These are phyloP conservation scores for Mystacornis crossleyi DNA, from an alignment of 2,113 vertebrate species.

Conservation along the genomic window DNA sequence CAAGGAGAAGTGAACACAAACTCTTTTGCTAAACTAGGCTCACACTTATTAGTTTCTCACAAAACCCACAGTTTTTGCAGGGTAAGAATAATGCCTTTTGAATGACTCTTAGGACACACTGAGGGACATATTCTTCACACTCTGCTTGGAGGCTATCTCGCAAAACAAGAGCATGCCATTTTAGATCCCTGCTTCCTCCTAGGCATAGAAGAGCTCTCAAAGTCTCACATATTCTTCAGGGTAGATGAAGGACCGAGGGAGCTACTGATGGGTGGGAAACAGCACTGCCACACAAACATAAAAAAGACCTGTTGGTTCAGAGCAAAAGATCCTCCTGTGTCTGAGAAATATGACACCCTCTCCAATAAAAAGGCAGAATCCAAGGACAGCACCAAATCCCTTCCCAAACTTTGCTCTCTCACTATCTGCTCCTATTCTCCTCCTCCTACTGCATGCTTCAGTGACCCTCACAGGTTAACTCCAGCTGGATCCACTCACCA, in stretches of 20 bases:
- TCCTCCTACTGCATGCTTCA: not conserved
- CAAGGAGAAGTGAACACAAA: not conserved
- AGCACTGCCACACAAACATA: not conserved
- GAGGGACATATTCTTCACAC: not conserved
- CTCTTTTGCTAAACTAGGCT: not conserved
- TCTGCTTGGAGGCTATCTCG: not conserved
- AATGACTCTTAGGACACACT: not conserved
- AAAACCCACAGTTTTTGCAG: not conserved
- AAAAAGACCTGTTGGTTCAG: not conserved
- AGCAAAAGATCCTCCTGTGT: not conserved
- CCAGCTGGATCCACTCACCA: constrained; percentile 34
- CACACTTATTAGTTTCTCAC: not conserved
- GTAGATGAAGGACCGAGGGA: not conserved
- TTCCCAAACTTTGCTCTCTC: not conserved
- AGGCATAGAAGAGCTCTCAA: not conserved
- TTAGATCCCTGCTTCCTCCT: not conserved
- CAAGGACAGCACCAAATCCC: not conserved
- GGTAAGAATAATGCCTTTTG: not conserved
- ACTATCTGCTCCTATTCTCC: not conserved
- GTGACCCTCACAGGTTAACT: not conserved
- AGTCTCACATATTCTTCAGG: not conserved
- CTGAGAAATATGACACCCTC: not conserved
- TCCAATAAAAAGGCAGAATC: not conserved
- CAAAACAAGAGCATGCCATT: not conserved
- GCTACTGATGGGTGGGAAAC: not conserved